Evolutionary conservation across 2,888 invertebrate species (phyloP).

Genomic region (Pristionchus exspectatus): DNA sequence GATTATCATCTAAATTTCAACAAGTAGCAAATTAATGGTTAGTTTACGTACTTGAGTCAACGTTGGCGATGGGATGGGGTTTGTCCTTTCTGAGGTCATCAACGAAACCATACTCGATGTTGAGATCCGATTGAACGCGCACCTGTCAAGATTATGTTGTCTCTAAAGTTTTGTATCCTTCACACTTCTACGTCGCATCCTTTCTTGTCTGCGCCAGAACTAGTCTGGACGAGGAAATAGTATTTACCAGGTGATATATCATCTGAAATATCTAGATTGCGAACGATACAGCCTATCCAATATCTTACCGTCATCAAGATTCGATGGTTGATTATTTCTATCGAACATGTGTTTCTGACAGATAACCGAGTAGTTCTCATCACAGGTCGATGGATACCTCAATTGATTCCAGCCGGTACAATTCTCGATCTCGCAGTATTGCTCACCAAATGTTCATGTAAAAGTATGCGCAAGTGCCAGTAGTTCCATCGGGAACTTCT

Average conservation of each 20-base stretch:
- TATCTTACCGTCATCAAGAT: constrained; percentile 61
- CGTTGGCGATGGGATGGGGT: constrained; percentile 22
- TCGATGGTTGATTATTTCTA: constrained; percentile 60
- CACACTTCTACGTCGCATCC: constrained; percentile 47
- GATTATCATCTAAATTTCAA: constrained; percentile 6
- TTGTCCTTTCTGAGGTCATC: constrained; percentile 22
- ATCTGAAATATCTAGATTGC: neutral
- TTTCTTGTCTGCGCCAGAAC: neutral
- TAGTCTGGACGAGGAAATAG: constrained; percentile 8
- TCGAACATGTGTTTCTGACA: constrained; percentile 72
- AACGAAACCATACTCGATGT: constrained; percentile 46
- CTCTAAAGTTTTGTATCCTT: neutral
- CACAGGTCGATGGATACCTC: constrained; percentile 26
- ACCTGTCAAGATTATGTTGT: neutral
- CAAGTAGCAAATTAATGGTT: neutral
- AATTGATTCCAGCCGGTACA: neutral
- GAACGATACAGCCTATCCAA: neutral
- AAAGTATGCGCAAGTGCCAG: constrained; percentile 48
- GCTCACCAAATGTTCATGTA: neutral
- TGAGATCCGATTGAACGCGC: constrained; percentile 45
- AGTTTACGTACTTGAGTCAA: constrained; percentile 30
- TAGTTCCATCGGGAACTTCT: neutral
- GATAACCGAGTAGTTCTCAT: constrained; percentile 23
- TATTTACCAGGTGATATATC: constrained; percentile 47
- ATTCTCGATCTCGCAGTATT: neutral